Base-by-base conservation (phyloP, 2,113 vertebrate species). In the Nesoenas mayeri region DNA sequence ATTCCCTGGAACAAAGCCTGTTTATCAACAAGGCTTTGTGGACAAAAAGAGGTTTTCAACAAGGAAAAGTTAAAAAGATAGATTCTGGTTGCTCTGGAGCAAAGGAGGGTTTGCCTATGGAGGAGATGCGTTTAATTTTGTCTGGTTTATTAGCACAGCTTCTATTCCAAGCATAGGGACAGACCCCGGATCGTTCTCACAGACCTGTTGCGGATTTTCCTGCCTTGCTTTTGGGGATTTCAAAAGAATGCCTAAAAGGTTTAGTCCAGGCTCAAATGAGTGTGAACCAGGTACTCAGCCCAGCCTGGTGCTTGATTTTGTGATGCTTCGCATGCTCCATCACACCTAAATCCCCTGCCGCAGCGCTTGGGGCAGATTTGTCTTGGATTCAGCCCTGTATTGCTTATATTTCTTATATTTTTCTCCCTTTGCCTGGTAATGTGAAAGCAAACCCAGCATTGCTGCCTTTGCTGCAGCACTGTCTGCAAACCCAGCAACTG, bases 311-410 rank as follows among this genome's bases (percentile, higher is more conserved):
- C 9, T 31, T 51, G 54, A 6, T 26, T 66, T 38, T 57, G 20
- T 38, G 70, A 17, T 57, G 60, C 44, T 87, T 80, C 77, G 70
- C 65, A 15, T n/a, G 48, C 85, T 88, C 48, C 62, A 31, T 82
- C 79, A n/a, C 28, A 22, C 79, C 34, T 29, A 6, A 88, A 56
- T 42, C 38, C 66, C 28, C 38, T 29, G 8, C 4, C 6, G 36
- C 48, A 53, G 32, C 0, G 0, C 61, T 42, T 1, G 0, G 70
- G 70, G 24, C 12, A 22, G 58, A 9, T 69, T 83, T 86, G 31
- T 72, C 60, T 86, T 65, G 71, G 50, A 34, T 88, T 50, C 62
- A 77, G 19, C 42, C n/a, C 62, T 85, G 0, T 81, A 58, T 95
- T 82, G 34, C 17, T 47, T 47, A 47, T 47, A 47, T 47, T 47